Percentiles rank a stretch among this genome's conserved stretches.
Conservation (phyloP, 1,140 invertebrate species). For the Solenopsis fugax region DNA sequence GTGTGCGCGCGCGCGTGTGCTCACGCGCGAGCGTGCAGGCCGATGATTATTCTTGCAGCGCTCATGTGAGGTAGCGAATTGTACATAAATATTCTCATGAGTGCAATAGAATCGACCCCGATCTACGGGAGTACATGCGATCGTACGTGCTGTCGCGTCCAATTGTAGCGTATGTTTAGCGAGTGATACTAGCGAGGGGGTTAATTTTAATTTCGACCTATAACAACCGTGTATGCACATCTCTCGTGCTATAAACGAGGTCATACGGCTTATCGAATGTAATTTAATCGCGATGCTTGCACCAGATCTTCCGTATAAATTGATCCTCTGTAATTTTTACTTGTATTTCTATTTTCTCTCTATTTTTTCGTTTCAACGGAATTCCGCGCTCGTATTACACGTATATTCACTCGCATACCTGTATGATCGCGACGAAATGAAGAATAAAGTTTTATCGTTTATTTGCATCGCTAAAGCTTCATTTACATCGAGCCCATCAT, state of each 20-base stretch:
- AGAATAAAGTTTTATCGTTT: constrained; percentile 32
- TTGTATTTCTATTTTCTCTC: background rate
- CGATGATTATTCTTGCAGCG: constrained; percentile 50
- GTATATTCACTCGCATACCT: background rate
- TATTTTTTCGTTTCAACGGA: background rate
- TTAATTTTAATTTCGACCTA: constrained; percentile 52
- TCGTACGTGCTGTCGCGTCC: constrained; percentile 66
- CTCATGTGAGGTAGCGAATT: constrained; percentile 47
- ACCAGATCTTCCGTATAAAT: constrained; percentile 23
- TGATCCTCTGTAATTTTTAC: constrained; percentile 12
- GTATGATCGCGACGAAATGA: background rate
- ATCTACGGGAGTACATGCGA: constrained; percentile 32
- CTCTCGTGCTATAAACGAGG: constrained; percentile 48
- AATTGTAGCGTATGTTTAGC: constrained; percentile 30
- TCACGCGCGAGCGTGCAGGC: background rate
- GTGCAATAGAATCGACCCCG: constrained; percentile 56
- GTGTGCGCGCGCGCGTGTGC: no score
- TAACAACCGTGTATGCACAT: constrained; percentile 42
- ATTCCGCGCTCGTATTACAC: background rate
- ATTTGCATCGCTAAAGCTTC: background rate
- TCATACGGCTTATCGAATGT: constrained; percentile 45
- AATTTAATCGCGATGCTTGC: constrained; percentile 43
- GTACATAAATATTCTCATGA: constrained; percentile 69
- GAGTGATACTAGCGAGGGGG: constrained; percentile 30
- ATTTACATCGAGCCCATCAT: constrained; percentile 20